Evolutionary conservation across 2,797 vertebrate species (phyloP), one percentile per base, ranked within the genome.

Genomic region (Liasis olivaceus): DNA sequence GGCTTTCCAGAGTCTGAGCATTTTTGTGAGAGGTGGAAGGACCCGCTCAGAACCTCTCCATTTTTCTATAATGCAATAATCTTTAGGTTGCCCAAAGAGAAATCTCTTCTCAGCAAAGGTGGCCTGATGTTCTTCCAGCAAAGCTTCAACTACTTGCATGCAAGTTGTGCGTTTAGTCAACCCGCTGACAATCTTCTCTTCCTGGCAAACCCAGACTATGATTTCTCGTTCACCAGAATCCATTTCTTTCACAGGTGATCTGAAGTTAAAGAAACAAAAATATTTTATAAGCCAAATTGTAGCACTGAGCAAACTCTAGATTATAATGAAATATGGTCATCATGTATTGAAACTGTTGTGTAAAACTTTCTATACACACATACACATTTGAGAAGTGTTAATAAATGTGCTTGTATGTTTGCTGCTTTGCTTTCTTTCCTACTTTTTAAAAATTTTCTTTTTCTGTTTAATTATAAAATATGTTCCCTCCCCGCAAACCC

Each of bases 141-240:
- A 96, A 0, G 99, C 99, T 95, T 99, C 98, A 92, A 99, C 97
- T 95, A 99, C 97, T 93, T 99, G 98, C 0, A 97, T 96, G 20
- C 99, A 99, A 5, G 99, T 99, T 0, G 99, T 99, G 93, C 98
- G 98, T 95, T 99, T 99, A 7, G 98, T 99, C 58, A 99, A 97
- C 14, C 99, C 99, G 85, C 98, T 99, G 51, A 99, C 98, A 51
- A 98, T 98, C 96, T 99, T 99, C 94, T 99, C 99, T 95, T 99
- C 99, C n/a, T 98, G 98, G 96, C 98, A 99, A 94, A 99, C 98
- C 92, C 98, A 98, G 59, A 99, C 98, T 90, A 99, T 98, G 90
- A 99, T 98, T 97, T 99, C 99, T 92, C 98, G 98, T 56, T 98
- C 98, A 26, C 97, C 97, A 60, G 98, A 97, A 93, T 98, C 98